These are phyloP conservation scores for Stenopsyche tienmushanensis DNA, from an alignment of 1,140 invertebrate species.

Conservation along the genomic window DNA sequence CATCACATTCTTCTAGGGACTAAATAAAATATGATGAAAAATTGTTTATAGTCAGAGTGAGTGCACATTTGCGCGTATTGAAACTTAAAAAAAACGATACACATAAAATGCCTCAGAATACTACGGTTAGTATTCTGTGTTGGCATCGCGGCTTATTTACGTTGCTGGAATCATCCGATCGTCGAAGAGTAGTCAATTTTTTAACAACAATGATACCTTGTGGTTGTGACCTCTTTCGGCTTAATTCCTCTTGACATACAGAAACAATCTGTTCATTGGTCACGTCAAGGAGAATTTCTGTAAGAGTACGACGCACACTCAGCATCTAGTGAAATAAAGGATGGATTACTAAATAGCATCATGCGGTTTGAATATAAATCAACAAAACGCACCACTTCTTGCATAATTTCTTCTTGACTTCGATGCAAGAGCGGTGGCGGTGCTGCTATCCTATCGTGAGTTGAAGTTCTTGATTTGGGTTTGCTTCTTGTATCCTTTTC, in stretches of 20 bases:
- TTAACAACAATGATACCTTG: conserved; percentile 51
- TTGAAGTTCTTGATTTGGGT: conserved; percentile 22
- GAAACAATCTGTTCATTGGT: conserved; percentile 84
- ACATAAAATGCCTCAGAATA: no score
- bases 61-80: no score
- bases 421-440: conserved; percentile 42
- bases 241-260: conserved; percentile 72
- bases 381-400: conserved; percentile 56
- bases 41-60: background rate
- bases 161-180: conserved; percentile 15
- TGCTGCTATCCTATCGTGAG: background rate
- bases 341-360: conserved; percentile 39
- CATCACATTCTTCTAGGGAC: background rate
- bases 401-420: conserved; percentile 52
- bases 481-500: conserved; percentile 34
- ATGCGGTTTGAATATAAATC: conserved; percentile 1
- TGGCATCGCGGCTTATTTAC: background rate
- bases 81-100: no score
- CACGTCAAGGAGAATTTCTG: conserved; percentile 90
- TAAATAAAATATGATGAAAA: background rate
- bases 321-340: no score
- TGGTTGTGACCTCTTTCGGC: conserved; percentile 51
- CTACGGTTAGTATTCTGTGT: background rate
- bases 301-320: conserved; percentile 80
- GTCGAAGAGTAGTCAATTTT: conserved; percentile 17